Evolutionary conservation across 2,797 vertebrate genomes (phyloP), one percentile per base, ranked within the genome.

Genomic region (Discoglossus pictus): DNA sequence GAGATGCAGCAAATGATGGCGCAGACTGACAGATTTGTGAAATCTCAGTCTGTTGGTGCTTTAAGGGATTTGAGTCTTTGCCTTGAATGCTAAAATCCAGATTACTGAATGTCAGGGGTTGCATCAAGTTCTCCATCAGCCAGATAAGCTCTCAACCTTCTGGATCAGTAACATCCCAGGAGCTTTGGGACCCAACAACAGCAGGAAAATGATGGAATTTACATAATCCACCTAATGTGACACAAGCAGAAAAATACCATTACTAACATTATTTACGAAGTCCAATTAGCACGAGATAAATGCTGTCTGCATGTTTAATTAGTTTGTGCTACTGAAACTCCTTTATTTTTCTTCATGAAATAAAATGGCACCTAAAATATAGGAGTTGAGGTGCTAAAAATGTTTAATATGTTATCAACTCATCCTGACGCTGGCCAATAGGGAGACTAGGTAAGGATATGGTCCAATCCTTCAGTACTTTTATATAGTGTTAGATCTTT

Each of bases 201-300:
- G 72, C 50, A 73, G 73, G 48, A 47, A 58, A 73, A 66, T 61
- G 60, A 65, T 77, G 65, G 44, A 52, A 73, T 81, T 78, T 74
- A 46, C 76, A 80, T 76, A 79, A 76, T 73, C 73, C 74, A 77
- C 73, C 65, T 72, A 66, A 74, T 65, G 46, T 73, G 59, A 61
- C 67, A 63, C 60, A 0, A 0, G 7, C 39, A 75, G 73, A 77
- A 76, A 73, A 73, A 68, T 70, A 66, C 63, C 18, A 56, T 55
- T 55, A 27, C 18, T 54, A 8, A 4, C 4, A 31, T 31, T 31
- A 31, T 31, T 31, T 31, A 8, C 4, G 35, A 55, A 52, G 48
- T 25, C 53, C 77, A 79, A 78, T 76, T 79, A 66, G 73, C 65
- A 52, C 4, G 38, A 73, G 64, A 79, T 76, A 77, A 76, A 76